Evolutionary conservation across 2,113 vertebrate genomes (phyloP), one percentile per base, ranked within the genome.

Genomic region (Lamprologus callipterus): DNA sequence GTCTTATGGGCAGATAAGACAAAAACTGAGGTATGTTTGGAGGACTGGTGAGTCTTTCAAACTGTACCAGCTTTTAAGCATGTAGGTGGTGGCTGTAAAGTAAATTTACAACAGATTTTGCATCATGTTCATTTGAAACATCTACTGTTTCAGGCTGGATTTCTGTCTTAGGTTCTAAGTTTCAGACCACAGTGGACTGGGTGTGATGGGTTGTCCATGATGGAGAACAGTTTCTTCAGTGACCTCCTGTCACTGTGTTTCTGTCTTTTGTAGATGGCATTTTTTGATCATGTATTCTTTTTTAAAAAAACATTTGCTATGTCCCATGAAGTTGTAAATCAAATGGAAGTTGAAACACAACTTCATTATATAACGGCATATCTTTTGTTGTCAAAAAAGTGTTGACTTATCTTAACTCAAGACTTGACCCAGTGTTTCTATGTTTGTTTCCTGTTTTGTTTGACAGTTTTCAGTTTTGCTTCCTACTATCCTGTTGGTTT

Each of bases 61-160:
- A 51, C 49, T 51, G 9, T n/a, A 51, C 49, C 49, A 10, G 49
- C 49, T n/a, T 51, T 51, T 51, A 51, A 51, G 19, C 49, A 10
- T 51, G 49, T 0, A 51, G 19, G 49, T 51, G 9, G 49, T 51
- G 0, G 9, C 49, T 51, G 49, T 51, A 10, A 51, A 5, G 49
- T 51, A 10, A 10, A 3, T 51, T 5, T 5, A 51, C 49, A 51
- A 51, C 0, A 51, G 19, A 51, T 51, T 51, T 51, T 51, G 0
- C 49, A 51, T 51, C 49, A 51, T n/a, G 49, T 51, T 51, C 19
- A 51, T 51, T 51, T 51, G 9, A 51, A 51, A 51, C 9, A 19
- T 51, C 49, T n/a, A 51, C 49, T 51, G 5, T 51, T 51, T 51
- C 49, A 51, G 49, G 49, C 19, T 51, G 49, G 49, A n/a, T 51